These are phyloP conservation scores for Maconellicoccus hirsutus DNA, from an alignment of 1,140 invertebrate genomes.

Conservation along the genomic window DNA sequence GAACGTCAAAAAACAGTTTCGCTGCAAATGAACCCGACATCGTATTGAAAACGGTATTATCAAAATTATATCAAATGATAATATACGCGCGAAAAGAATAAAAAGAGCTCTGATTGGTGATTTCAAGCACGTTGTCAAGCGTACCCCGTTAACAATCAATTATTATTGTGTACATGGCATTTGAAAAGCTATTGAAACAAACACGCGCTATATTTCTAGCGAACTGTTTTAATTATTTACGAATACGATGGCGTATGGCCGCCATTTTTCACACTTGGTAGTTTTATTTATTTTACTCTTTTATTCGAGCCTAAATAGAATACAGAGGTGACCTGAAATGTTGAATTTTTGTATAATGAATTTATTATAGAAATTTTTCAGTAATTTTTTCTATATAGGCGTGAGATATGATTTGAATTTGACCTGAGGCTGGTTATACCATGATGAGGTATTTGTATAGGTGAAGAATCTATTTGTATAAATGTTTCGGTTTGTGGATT, in stretches of 20 bases:
- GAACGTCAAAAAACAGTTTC: constrained; percentile 3
- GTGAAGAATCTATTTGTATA: too few relatives aligned
- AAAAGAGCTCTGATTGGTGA: not conserved
- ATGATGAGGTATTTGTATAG: too few relatives aligned
- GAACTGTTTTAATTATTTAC: constrained; percentile 3
- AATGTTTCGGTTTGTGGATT: not conserved
- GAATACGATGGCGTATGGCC: constrained; percentile 2
- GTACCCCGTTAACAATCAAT: not conserved
- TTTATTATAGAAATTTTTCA: not conserved
- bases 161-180: constrained; percentile 4
- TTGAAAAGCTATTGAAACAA: constrained; percentile 9
- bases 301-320: not conserved
- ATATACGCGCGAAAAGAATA: not conserved
- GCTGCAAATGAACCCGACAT: not conserved
- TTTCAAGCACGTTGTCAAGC: not conserved
- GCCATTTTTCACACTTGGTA: constrained; percentile 8
- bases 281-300: not conserved
- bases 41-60: not conserved
- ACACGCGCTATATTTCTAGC: not conserved
- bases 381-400: not conserved
- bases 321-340: too few relatives aligned
- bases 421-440: too few relatives aligned
- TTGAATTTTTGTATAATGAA: not conserved
- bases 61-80: constrained; percentile 10
- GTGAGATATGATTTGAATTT: not conserved